Evolutionary conservation across 2,888 invertebrate genomes (phyloP), one percentile per base, ranked within the genome.

Genomic region (Xanthia icteritia): DNA sequence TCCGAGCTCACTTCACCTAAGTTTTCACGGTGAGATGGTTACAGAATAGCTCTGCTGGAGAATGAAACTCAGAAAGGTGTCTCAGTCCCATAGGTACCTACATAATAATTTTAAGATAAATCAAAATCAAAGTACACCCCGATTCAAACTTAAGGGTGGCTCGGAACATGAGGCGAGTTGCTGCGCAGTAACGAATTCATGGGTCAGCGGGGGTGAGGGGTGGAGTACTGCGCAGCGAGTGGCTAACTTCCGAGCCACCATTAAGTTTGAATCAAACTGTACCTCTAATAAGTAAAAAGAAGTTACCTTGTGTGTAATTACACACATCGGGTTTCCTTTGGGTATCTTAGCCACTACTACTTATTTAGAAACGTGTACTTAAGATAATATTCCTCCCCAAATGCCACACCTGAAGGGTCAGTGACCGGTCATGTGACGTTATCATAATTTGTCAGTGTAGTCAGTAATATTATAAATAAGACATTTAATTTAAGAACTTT

Each of bases 401-500:
- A 48, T 31, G 9, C 13, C 17, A 76, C 5, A 45, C 9, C 9
- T 42, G 8, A 56, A 64, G 5, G n/a, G 5, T 45, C 36, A 56
- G 8, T 76, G 54, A 23, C 8, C 17, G 48, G 60, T 72, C 39
- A 58, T 36, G 23, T n/a, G 71, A 70, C n/a, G n/a, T 36, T 36
- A 56, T 9, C 45, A 69, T 39, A 69, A 45, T 73, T 36, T 17
- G 2, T n/a, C 71, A 71, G 17, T 68, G 42, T 20, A 69, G 4
- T 42, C 36, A 60, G 9, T 31, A 42, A 9, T 60, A 39, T 71
- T 27, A 27, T 31, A 42, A 27, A 51, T 39, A 23, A 56, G 23
- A 31, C 20, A 36, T 67, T 45, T 20, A n/a, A n/a, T 42, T 71
- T 15, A 71, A 58, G 20, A 58, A 36, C 1, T 48, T 39, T 54